These are phyloP conservation scores for Sceloporus tristichus DNA, from an alignment of 2,113 vertebrate species.

Conservation along the genomic window DNA sequence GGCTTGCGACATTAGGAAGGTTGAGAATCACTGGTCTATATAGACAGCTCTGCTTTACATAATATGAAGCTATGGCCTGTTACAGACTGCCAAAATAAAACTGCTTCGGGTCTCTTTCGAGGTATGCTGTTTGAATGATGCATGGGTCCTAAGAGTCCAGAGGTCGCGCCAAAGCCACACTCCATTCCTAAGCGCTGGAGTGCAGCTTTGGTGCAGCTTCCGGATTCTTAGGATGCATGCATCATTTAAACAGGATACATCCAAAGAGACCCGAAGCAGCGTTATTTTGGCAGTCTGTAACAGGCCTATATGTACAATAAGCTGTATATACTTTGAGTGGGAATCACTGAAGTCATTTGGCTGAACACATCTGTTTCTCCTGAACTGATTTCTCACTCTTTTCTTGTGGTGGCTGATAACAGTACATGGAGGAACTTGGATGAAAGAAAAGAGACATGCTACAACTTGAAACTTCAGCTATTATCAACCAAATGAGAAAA, in stretches of 20 bases:
- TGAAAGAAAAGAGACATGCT: constrained; percentile 44
- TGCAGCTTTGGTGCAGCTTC: no score
- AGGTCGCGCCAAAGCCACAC: no score
- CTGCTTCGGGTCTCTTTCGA: no score
- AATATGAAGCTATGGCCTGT: not conserved
- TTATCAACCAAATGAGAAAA: constrained; percentile 57
- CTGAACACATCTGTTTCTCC: not conserved
- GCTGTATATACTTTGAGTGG: not conserved
- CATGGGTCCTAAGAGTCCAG: no score
- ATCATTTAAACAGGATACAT: no score
- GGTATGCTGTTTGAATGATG: no score
- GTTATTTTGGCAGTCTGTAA: no score
- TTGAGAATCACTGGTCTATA: not conserved
- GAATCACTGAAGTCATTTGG: constrained; percentile 1
- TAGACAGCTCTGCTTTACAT: not conserved
- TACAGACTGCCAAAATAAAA: no score
- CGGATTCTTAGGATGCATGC: no score
- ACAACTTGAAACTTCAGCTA: constrained; percentile 56
- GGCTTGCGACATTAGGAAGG: no score
- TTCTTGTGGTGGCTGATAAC: constrained; percentile 21
- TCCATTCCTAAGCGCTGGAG: no score
- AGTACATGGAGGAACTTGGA: constrained; percentile 2
- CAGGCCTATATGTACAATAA: not conserved
- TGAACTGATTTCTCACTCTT: not conserved
- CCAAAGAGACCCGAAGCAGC: no score